Evolutionary conservation across 1,140 invertebrate genomes (phyloP), one percentile per base, ranked within the genome.

Genomic region (Orchesella cincta): DNA sequence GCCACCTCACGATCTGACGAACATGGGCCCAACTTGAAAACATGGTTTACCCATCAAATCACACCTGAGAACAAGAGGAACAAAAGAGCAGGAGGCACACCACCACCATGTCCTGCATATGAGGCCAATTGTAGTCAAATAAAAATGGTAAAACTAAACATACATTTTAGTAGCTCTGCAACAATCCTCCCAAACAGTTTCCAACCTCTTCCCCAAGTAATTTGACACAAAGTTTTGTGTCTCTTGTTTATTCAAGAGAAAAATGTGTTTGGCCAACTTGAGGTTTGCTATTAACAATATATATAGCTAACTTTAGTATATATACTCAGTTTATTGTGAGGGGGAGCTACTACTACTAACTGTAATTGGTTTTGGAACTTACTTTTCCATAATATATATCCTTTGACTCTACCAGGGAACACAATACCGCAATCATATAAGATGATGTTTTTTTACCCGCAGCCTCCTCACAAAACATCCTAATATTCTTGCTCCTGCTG

Each of bases 11-110:
- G 62, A 67, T 67, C 62, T 62, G 12, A 67, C 31, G 28, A 8
- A 67, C 8, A 67, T 26, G 2, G 31, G 62, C 29, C 29, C 8
- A 31, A 8, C 29, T 3, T 1, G 62, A 67, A 33, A 67, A 67
- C 62, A 67, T 67, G 62, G 62, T 67, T 67, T 67, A 29, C 3
- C 62, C 62, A 67, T 67, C 62, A 67, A 67, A 67, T 67, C 62
- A 67, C 62, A 67, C 62, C 62, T 67, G 62, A 67, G 33, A 67
- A 67, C 62, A 67, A 67, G 62, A 1, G 28, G 29, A 33, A 34
- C 52, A 33, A 34, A 31, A 64, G 31, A n/a, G 18, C 29, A 31
- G 39, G 26, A n/a, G n/a, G n/a, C n/a, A n/a, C n/a, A n/a, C 39
- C 8, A 46, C 8, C 39, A 31, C 62, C 14, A 31, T 67, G 62